Conservation (phyloP, 1,140 invertebrate genomes). For the Stegodyphus dumicola region DNA sequence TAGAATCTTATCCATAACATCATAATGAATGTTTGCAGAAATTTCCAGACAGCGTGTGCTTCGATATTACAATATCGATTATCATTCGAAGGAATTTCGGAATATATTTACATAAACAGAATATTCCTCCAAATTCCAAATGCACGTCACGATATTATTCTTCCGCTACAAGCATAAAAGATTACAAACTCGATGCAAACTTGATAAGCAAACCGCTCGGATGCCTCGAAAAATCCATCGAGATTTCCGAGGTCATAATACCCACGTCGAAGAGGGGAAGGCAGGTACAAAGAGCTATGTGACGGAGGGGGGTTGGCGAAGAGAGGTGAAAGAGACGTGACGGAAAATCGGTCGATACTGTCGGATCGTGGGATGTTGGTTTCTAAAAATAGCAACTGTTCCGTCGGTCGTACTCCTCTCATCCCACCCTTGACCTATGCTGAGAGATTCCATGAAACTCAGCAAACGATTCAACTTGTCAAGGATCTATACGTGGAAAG, state of each 20-base stretch:
- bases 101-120: too few species aligned
- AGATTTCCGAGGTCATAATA: not conserved
- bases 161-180: not conserved
- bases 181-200: not conserved
- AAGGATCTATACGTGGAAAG: too few species aligned
- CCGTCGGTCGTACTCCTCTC: not conserved
- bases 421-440: not conserved
- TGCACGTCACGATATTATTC: not conserved
- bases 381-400: not conserved
- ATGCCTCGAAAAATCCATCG: not conserved
- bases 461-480: too few species aligned
- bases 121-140: not conserved
- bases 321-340: not conserved
- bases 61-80: too few species aligned
- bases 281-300: not conserved
- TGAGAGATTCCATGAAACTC: not conserved
- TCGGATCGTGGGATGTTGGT: not conserved
- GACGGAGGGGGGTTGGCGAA: not conserved
- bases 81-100: too few species aligned
- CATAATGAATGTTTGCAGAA: too few species aligned
- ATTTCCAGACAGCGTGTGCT: too few species aligned
- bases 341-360: not conserved
- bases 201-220: not conserved
- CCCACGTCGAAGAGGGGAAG: too few species aligned
- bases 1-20: too few species aligned